Percentiles rank a stretch among this genome's conserved stretches.
Conservation (phyloP, 92 coral and sea anemone species). For the Pocillopora meandrina region DNA sequence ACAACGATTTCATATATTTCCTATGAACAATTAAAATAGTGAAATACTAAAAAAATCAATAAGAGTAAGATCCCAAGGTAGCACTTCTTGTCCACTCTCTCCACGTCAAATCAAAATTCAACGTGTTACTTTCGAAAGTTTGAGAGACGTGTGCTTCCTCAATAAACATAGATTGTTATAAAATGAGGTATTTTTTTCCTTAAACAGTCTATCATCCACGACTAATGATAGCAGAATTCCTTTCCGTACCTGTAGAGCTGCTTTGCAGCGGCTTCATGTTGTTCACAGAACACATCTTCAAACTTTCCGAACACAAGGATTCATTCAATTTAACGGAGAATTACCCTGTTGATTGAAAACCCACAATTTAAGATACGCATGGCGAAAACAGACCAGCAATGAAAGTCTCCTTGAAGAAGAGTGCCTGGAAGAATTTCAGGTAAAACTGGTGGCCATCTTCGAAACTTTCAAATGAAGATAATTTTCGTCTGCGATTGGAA, state of each 20-base stretch:
- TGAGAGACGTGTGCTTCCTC: not conserved
- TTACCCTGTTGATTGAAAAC: not conserved
- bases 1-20: too few species aligned
- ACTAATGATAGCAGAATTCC: slow-evolving; percentile 11
- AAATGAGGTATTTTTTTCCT: not conserved
- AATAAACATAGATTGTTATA: not conserved
- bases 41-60: too few species aligned
- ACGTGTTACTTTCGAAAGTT: too few species aligned
- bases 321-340: not conserved
- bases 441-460: slow-evolving; percentile 20
- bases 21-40: too few species aligned
- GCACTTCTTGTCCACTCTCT: too few species aligned
- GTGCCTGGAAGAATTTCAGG: slow-evolving; percentile 1
- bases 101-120: too few species aligned
- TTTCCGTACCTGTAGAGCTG: slow-evolving; percentile 5
- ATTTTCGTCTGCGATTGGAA: slow-evolving; percentile 15
- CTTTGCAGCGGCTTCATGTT: not conserved
- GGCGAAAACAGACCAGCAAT: slow-evolving; percentile 6
- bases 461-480: not conserved
- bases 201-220: too few species aligned
- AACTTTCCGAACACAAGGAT: not conserved
- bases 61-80: too few species aligned
- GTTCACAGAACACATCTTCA: not conserved
- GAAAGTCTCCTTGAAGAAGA: not conserved
- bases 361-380: not conserved